Percentiles rank a stretch among this genome's conserved stretches.
These are phyloP conservation scores for Agapornis canus DNA, from an alignment of 2,797 vertebrate species.

Conservation along the genomic window DNA sequence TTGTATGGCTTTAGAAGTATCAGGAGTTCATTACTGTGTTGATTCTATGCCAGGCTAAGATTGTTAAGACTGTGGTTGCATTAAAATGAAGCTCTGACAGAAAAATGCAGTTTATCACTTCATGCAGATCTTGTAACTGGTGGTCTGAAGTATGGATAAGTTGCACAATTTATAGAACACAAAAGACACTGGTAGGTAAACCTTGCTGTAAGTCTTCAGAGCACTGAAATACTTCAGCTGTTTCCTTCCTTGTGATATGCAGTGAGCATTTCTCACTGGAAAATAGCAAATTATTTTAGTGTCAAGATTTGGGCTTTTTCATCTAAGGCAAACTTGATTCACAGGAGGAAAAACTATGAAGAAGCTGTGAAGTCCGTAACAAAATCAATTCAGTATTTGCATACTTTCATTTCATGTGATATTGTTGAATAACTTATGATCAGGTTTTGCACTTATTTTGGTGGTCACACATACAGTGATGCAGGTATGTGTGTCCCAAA, in stretches of 20 bases:
- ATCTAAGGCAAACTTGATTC: not conserved
- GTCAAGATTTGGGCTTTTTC: not conserved
- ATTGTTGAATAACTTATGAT: not conserved
- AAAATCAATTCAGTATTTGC: not conserved
- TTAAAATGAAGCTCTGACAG: not conserved
- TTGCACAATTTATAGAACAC: not conserved
- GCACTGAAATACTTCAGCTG: not conserved
- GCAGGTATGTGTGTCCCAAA: not conserved
- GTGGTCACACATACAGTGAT: rapidly evolving
- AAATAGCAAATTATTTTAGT: not conserved
- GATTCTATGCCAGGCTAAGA: not conserved
- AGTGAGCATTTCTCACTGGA: not conserved
- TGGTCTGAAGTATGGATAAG: not conserved
- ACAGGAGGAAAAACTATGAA: not conserved
- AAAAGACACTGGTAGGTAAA: not conserved
- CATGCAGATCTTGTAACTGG: not conserved
- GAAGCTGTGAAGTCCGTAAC: not conserved
- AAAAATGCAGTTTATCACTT: not conserved
- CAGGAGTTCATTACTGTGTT: not conserved
- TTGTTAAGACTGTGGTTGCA: not conserved
- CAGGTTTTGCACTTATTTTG: not conserved
- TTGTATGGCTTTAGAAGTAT: not conserved
- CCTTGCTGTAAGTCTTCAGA: not conserved
- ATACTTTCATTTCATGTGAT: not conserved
- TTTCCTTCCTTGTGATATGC: not conserved